These are phyloP conservation scores for Drosophila nigrodunni DNA, from an alignment of 1,140 invertebrate species.

Conservation along the genomic window DNA sequence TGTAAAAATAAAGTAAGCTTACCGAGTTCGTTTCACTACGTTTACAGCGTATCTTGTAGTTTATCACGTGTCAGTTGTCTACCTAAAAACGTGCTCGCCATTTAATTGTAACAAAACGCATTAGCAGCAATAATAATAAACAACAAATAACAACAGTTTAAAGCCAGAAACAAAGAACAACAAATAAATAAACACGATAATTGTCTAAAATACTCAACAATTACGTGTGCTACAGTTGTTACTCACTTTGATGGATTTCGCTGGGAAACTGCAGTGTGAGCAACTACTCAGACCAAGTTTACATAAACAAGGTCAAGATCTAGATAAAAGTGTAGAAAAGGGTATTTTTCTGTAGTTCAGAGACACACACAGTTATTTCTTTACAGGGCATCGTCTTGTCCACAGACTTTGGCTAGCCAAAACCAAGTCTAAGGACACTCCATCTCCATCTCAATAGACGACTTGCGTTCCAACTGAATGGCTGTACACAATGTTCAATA, in stretches of 20 bases:
- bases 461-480: background rate
- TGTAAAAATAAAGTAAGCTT: too few species aligned
- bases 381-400: background rate
- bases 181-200: slow-evolving; percentile 20
- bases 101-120: slow-evolving; percentile 72
- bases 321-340: too few species aligned
- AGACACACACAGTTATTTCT: too few species aligned
- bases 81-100: slow-evolving; percentile 70
- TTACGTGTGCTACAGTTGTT: slow-evolving; percentile 14
- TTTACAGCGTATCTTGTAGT: background rate
- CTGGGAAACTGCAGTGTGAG: background rate
- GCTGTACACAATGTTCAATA: slow-evolving; percentile 10
- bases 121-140: slow-evolving; percentile 45
- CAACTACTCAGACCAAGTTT: background rate
- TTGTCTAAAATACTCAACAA: slow-evolving; percentile 32
- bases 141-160: slow-evolving; percentile 37
- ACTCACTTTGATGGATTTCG: slow-evolving; percentile 1
- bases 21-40: too few species aligned
- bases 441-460: background rate
- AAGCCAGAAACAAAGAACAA: slow-evolving; percentile 42
- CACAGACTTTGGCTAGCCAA: too few species aligned
- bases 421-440: too few species aligned
- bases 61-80: slow-evolving; percentile 9
- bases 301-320: too few species aligned
- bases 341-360: too few species aligned